phyloP scores from a whole-genome alignment of 2,797 vertebrate species.

The Mastacembelus armatus region DNA sequence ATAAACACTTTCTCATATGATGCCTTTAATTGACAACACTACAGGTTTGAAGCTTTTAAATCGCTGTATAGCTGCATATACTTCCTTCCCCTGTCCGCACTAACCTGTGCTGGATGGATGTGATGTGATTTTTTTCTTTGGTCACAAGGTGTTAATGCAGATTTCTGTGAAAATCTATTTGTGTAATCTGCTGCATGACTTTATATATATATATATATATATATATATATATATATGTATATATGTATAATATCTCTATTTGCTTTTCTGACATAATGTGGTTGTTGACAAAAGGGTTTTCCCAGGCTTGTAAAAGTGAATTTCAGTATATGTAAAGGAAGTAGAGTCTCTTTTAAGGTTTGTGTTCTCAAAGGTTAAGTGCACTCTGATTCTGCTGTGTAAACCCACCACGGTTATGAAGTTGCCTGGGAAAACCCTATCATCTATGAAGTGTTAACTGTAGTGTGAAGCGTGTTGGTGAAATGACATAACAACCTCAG shows the following conservation, averaged over 20 bases:
- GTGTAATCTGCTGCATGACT: too few species aligned
- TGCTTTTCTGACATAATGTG: slow-evolving; percentile 7
- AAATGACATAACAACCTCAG: neutral
- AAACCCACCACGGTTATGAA: slow-evolving; percentile 1
- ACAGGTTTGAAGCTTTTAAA: neutral
- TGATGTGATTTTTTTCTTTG: too few species aligned
- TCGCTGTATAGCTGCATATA: neutral
- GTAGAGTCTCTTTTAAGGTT: neutral
- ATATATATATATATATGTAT: slow-evolving; percentile 16
- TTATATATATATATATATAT: too few species aligned
- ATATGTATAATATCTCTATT: neutral
- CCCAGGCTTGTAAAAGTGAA: slow-evolving; percentile 15
- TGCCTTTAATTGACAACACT: too few species aligned
- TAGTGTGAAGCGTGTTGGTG: slow-evolving; percentile 11
- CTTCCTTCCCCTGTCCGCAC: slow-evolving; percentile 4
- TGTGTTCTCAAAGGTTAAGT: too few species aligned
- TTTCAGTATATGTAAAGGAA: neutral
- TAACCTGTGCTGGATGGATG: neutral
- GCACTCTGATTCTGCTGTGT: neutral
- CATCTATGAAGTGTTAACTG: slow-evolving; percentile 1
- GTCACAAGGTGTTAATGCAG: too few species aligned
- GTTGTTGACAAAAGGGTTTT: slow-evolving; percentile 42
- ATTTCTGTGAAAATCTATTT: too few species aligned
- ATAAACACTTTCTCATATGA: neutral
- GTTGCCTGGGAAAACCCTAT: slow-evolving; percentile 42